A percentile compares a stretch with the other conserved stretches of the same genome.
These are phyloP conservation scores for Trypoxylon attenuatum DNA, from an alignment of 2,888 invertebrate species.

Conservation along the genomic window DNA sequence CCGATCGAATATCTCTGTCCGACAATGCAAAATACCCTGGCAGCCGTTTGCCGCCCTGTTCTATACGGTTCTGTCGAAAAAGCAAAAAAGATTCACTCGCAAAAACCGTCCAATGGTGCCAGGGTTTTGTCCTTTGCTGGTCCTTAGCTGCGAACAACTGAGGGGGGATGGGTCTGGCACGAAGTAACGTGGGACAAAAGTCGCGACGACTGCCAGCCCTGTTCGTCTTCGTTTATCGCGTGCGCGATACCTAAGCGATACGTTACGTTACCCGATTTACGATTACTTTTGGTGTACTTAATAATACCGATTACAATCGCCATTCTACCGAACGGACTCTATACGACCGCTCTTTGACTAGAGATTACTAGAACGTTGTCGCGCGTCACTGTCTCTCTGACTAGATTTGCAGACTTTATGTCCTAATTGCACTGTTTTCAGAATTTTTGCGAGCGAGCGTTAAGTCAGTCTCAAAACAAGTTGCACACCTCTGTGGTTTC, in stretches of 20 bases:
- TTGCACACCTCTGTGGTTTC: conserved; percentile 38
- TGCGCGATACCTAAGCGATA: background rate
- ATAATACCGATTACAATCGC: conserved; percentile 19
- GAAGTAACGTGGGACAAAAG: background rate
- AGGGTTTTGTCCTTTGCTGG: no score
- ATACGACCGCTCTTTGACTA: conserved; percentile 32
- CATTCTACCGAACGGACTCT: conserved; percentile 12
- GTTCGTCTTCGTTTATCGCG: background rate
- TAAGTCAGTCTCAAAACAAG: conserved; percentile 52
- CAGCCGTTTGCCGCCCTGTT: background rate
- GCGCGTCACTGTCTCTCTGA: conserved; percentile 23
- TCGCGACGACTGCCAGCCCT: background rate
- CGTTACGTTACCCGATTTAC: background rate
- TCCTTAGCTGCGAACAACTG: no score
- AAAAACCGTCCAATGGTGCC: no score
- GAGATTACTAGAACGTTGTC: conserved; percentile 27
- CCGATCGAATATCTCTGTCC: conserved; percentile 39
- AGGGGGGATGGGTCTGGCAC: background rate
- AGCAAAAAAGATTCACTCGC: no score
- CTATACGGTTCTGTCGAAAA: no score
- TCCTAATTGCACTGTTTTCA: conserved; percentile 48
- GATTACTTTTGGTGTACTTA: background rate
- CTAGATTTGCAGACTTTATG: conserved; percentile 44
- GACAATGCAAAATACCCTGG: conserved; percentile 6
- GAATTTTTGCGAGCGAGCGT: conserved; percentile 40